Evolutionary conservation across 2,888 invertebrate species (phyloP).

Genomic region (Lysandra coridon): DNA sequence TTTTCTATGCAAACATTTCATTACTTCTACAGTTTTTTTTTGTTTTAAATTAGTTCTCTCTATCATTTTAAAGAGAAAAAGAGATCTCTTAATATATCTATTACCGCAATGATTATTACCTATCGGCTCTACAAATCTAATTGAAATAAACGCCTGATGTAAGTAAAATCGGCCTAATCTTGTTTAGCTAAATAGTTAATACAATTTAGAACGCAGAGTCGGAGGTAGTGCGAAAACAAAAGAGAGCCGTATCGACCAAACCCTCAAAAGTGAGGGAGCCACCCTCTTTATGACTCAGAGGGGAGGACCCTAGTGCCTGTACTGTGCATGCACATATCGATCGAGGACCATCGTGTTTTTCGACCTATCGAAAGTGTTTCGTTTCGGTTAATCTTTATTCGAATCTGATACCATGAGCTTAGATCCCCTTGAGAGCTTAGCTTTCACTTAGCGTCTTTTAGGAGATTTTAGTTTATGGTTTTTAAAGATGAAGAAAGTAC

Average conservation of each 20-base stretch:
- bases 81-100: background rate
- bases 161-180: constrained; percentile 13
- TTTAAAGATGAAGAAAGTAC: no score
- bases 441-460: background rate
- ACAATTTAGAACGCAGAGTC: constrained; percentile 41
- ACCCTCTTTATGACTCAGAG: constrained; percentile 80
- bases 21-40: no score
- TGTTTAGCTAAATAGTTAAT: constrained; percentile 34
- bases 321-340: constrained; percentile 68
- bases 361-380: constrained; percentile 40
- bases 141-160: background rate
- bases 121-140: background rate
- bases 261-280: constrained; percentile 75
- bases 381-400: background rate
- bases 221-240: constrained; percentile 72
- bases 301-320: constrained; percentile 77
- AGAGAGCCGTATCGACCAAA: constrained; percentile 78
- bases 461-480: background rate
- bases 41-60: no score
- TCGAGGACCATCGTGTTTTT: constrained; percentile 48
- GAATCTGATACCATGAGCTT: background rate
- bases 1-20: no score
- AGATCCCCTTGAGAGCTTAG: background rate
- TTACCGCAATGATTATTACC: background rate
- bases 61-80: background rate